phyloP scores from a whole-genome alignment of 1,140 invertebrate genomes.

The Tetramorium alpestre region DNA sequence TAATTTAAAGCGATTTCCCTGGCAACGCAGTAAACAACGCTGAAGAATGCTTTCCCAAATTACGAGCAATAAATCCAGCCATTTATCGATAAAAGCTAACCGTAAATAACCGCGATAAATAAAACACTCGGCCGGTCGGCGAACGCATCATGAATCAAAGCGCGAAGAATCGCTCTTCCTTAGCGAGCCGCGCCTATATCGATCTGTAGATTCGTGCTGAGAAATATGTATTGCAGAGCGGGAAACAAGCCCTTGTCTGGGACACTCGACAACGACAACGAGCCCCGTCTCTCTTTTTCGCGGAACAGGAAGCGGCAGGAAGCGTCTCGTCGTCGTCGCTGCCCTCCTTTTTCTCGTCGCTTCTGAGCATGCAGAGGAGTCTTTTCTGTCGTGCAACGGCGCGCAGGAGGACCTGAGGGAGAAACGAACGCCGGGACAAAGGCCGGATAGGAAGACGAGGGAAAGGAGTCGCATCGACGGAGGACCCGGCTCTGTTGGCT shows the following conservation, averaged over 20 bases:
- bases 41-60: background rate
- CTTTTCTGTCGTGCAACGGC: slow-evolving; percentile 61
- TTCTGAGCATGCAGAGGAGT: slow-evolving; percentile 59
- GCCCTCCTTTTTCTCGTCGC: slow-evolving; percentile 39
- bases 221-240: slow-evolving; percentile 37
- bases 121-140: background rate
- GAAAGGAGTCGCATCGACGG: background rate
- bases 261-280: slow-evolving; percentile 19
- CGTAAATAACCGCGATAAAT: slow-evolving; percentile 42
- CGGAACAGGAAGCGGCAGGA: background rate
- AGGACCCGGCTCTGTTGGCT: slow-evolving; percentile 7
- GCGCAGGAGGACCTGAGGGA: slow-evolving; percentile 39
- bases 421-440: slow-evolving; percentile 59
- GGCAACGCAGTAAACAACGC: slow-evolving; percentile 8
- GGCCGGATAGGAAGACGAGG: slow-evolving; percentile 32
- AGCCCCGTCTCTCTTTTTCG: slow-evolving; percentile 6
- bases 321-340: slow-evolving; percentile 21
- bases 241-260: slow-evolving; percentile 35
- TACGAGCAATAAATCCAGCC: slow-evolving; percentile 20
- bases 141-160: slow-evolving; percentile 14
- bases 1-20: slow-evolving; percentile 3
- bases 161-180: slow-evolving; percentile 7
- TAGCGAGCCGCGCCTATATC: slow-evolving; percentile 21
- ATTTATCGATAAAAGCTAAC: background rate
- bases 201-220: slow-evolving; percentile 30